phyloP scores from a whole-genome alignment of 2,797 vertebrate genomes.

The Sphenopsis melanotis region DNA sequence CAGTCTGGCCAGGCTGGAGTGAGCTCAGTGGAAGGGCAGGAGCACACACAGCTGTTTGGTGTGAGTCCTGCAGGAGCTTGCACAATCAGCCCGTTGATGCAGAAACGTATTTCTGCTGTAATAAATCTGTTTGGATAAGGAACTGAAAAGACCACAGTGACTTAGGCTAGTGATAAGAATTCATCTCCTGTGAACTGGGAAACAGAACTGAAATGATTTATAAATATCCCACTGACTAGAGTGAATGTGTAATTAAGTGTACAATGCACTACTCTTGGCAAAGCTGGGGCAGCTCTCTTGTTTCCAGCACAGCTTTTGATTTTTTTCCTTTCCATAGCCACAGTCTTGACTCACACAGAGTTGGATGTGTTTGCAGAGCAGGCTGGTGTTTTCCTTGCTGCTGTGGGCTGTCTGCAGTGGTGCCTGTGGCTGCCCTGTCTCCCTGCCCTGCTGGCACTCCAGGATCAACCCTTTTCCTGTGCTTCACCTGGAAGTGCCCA shows the following conservation, averaged over 20 bases:
- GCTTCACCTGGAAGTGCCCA: neutral
- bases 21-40: neutral
- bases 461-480: neutral
- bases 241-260: conserved; percentile 17
- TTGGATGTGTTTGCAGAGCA: neutral
- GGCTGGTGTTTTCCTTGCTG: neutral
- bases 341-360: neutral
- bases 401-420: neutral
- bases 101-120: conserved; percentile 14
- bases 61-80: neutral
- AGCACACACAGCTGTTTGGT: neutral
- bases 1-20: neutral
- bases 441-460: neutral
- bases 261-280: conserved; percentile 20
- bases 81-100: conserved; percentile 24
- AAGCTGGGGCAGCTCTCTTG: conserved; percentile 1
- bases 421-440: neutral
- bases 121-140: conserved; percentile 44
- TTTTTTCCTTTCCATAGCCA: neutral
- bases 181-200: conserved; percentile 27
- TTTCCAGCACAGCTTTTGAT: neutral
- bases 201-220: conserved; percentile 24
- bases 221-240: conserved; percentile 33
- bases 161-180: conserved; percentile 7
- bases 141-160: conserved; percentile 36